phyloP scores from a whole-genome alignment of 2,797 vertebrate species.

The Crypturellus tataupa region DNA sequence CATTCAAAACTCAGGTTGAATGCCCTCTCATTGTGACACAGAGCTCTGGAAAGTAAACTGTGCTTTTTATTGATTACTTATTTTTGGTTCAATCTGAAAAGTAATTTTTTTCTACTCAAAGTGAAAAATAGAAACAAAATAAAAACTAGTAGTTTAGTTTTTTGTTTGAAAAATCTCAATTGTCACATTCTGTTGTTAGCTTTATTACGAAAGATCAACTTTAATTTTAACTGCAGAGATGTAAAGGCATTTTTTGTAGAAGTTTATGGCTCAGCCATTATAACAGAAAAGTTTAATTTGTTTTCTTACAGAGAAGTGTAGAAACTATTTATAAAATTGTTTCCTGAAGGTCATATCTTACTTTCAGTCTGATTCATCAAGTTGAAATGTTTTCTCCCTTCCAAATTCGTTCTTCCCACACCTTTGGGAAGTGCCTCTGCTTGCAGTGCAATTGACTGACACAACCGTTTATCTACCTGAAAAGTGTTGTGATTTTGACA shows the following conservation, averaged over 20 bases:
- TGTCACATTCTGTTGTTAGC: not conserved
- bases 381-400: constrained; percentile 3
- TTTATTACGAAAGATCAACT: not conserved
- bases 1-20: not conserved
- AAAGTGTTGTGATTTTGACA: not conserved
- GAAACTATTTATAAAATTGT: constrained; percentile 28
- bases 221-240: constrained; percentile 21
- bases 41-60: constrained; percentile 18
- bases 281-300: constrained; percentile 10
- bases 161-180: constrained; percentile 24
- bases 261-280: not conserved
- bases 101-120: not conserved
- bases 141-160: not conserved
- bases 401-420: not conserved
- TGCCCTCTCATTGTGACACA: not conserved
- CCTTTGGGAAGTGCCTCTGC: not conserved
- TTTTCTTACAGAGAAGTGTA: constrained; percentile 27
- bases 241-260: constrained; percentile 10
- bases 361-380: constrained; percentile 15
- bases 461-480: not conserved
- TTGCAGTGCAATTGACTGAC: not conserved
- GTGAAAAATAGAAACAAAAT: not conserved
- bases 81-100: not conserved
- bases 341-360: constrained; percentile 2
- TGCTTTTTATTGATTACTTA: not conserved